phyloP scores from a whole-genome alignment of 2,113 vertebrate genomes.

The Gopherus flavomarginatus region DNA sequence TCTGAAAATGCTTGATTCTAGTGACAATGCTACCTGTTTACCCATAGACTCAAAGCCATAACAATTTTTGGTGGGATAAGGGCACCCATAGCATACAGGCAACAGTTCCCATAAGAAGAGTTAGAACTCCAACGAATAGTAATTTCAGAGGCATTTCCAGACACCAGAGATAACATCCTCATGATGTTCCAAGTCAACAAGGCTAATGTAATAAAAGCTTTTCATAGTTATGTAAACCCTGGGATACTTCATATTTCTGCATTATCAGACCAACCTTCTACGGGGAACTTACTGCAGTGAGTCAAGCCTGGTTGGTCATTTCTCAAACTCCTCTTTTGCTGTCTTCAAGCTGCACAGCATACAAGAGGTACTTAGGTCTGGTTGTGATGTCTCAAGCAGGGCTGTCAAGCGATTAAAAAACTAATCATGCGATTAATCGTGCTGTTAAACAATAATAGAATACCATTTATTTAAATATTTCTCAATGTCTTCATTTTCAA shows the following conservation, averaged over 20 bases:
- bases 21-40: not conserved
- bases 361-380: not conserved
- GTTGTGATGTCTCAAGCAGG: not conserved
- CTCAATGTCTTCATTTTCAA: too few relatives aligned
- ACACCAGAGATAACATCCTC: not conserved
- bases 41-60: not conserved
- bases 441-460: too few relatives aligned
- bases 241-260: not conserved
- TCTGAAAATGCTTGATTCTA: not conserved
- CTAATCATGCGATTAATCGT: too few relatives aligned
- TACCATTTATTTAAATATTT: too few relatives aligned
- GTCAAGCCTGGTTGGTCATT: too few relatives aligned
- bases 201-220: not conserved
- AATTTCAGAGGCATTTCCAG: too few relatives aligned
- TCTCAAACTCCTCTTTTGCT: not conserved
- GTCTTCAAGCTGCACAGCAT: conserved; percentile 1
- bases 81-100: too few relatives aligned
- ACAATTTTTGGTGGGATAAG: too few relatives aligned
- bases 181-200: too few relatives aligned
- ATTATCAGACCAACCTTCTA: not conserved
- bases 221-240: rapidly evolving
- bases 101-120: too few relatives aligned
- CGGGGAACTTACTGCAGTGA: not conserved
- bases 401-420: too few relatives aligned
- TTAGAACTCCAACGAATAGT: too few relatives aligned